Evolutionary conservation across 2,113 vertebrate species (phyloP).

Genomic region (Marcusenius ussheri): DNA sequence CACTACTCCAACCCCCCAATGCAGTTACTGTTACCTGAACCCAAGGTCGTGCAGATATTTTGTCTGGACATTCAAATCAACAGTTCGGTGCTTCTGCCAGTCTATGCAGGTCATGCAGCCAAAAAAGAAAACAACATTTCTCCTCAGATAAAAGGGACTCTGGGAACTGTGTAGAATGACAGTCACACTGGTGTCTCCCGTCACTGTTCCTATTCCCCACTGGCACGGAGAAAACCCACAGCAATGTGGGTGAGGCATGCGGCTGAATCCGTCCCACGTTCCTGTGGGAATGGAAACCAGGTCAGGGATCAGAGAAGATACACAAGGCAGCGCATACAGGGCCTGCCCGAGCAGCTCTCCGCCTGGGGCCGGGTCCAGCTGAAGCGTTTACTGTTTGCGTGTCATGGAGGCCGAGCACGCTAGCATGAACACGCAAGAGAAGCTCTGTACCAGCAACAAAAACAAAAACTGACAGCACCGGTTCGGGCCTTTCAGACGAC

Average conservation of each 20-base stretch:
- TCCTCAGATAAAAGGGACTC: neutral
- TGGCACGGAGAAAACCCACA: neutral
- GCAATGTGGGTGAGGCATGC: neutral
- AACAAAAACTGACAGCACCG: neutral
- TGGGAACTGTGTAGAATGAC: neutral
- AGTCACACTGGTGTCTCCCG: neutral
- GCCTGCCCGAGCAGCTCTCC: neutral
- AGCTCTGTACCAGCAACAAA: neutral
- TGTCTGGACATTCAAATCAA: neutral
- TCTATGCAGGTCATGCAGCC: neutral
- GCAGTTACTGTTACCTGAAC: neutral
- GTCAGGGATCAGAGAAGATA: neutral
- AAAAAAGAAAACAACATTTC: neutral
- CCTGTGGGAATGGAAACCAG: neutral
- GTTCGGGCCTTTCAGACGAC: neutral
- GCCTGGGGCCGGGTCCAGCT: neutral
- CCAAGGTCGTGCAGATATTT: neutral
- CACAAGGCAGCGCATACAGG: neutral
- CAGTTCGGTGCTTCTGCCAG: neutral
- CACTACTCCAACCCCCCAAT: neutral
- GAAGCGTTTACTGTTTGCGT: neutral
- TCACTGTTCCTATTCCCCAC: no score
- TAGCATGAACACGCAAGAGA: neutral
- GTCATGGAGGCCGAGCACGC: neutral
- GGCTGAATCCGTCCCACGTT: neutral